Evolutionary conservation across 2,797 vertebrate genomes (phyloP).

Genomic region (Taeniopygia guttata): DNA sequence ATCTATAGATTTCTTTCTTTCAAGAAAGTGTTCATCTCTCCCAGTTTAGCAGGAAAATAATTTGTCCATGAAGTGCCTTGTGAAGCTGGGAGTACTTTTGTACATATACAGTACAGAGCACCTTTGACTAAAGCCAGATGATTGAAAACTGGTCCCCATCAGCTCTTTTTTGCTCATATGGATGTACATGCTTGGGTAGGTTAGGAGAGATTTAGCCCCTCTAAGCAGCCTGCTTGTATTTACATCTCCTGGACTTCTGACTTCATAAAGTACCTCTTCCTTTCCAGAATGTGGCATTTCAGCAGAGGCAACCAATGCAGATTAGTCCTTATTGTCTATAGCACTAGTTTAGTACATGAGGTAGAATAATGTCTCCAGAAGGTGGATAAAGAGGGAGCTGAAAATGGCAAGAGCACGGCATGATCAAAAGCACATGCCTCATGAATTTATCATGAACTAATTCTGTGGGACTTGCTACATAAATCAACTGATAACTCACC

Average conservation of each 20-base stretch:
- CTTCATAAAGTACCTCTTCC: neutral
- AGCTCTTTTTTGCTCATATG: neutral
- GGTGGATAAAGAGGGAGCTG: neutral
- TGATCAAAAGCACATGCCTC: conserved; percentile 8
- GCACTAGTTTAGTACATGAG: neutral
- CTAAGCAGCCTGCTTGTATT: neutral
- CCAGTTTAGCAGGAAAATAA: neutral
- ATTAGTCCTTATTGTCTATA: neutral
- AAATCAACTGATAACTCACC: conserved; percentile 28
- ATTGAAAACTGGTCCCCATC: neutral
- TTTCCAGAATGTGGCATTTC: neutral
- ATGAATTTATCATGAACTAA: conserved; percentile 55
- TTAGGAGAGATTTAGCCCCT: neutral
- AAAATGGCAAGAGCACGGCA: neutral
- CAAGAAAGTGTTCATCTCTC: neutral
- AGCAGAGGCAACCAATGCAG: neutral
- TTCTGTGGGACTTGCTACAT: conserved; percentile 27
- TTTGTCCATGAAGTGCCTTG: neutral
- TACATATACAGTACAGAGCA: neutral
- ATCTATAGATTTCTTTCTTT: neutral
- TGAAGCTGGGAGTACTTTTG: neutral
- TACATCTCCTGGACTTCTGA: neutral
- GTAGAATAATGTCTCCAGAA: neutral
- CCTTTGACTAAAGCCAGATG: neutral
- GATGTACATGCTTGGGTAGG: neutral